A percentile compares a stretch with the other conserved stretches of the same genome.
Evolutionary conservation across 1,140 invertebrate species (phyloP).

Genomic region (Lepidurus apus): DNA sequence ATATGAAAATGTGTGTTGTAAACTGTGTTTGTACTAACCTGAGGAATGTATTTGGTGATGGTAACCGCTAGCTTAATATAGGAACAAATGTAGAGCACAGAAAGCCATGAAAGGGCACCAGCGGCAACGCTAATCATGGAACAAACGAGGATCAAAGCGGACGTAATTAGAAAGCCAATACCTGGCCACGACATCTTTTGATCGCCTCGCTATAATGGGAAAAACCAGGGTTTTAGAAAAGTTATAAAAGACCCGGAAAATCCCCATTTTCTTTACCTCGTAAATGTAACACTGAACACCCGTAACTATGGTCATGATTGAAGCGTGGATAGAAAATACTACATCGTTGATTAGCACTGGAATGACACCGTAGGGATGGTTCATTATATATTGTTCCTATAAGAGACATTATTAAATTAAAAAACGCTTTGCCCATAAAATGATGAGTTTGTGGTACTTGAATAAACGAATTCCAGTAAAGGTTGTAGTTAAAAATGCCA

Average conservation of each 20-base stretch:
- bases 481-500: constrained; percentile 85
- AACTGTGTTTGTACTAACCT: constrained; percentile 47
- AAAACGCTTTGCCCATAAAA: no score
- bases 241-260: constrained; percentile 23
- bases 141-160: constrained; percentile 61
- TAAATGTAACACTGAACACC: constrained; percentile 85
- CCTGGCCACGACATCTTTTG: constrained; percentile 70
- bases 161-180: constrained; percentile 59
- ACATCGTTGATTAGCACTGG: constrained; percentile 96
- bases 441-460: constrained; percentile 55
- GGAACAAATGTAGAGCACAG: constrained; percentile 90
- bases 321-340: constrained; percentile 89
- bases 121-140: constrained; percentile 58
- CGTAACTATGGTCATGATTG: constrained; percentile 77
- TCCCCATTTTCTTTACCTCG: constrained; percentile 60
- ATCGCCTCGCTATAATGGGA: constrained; percentile 56
- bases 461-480: constrained; percentile 74
- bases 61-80: constrained; percentile 95
- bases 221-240: constrained; percentile 30
- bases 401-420: neutral
- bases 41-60: constrained; percentile 94
- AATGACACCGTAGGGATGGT: constrained; percentile 79
- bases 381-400: constrained; percentile 66
- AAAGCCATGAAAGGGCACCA: constrained; percentile 71
- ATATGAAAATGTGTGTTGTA: neutral